Evolutionary conservation across 2,113 vertebrate genomes (phyloP).

Genomic region (Notiomystis cincta): DNA sequence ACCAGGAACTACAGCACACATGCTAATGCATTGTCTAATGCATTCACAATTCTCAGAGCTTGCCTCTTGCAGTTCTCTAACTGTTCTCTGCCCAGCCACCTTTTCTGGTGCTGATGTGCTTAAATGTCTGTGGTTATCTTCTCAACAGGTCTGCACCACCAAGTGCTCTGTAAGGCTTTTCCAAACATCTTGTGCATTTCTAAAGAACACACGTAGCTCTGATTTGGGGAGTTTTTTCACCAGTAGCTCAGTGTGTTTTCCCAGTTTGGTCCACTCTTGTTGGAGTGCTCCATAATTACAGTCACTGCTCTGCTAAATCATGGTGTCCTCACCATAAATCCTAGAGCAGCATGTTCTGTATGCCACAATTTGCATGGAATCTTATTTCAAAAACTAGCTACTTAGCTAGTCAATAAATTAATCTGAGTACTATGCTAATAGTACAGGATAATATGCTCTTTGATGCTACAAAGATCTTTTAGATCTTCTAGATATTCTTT

Average conservation of each 20-base stretch:
- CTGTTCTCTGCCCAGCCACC: not conserved
- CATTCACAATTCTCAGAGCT: not conserved
- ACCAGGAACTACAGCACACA: not conserved
- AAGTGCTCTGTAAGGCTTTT: not conserved
- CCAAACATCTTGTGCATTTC: not conserved
- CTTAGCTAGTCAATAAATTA: not conserved
- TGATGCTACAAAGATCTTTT: not conserved
- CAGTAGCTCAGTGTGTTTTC: not conserved
- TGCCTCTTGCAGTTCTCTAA: not conserved
- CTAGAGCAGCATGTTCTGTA: not conserved
- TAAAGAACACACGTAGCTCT: not conserved
- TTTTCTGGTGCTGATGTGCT: not conserved
- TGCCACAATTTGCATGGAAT: not conserved
- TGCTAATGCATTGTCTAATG: rapidly evolving
- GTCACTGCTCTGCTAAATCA: rapidly evolving
- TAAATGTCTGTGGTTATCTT: not conserved
- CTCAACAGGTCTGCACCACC: not conserved
- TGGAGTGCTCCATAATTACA: not conserved
- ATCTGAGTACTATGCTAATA: not conserved
- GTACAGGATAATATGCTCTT: not conserved
- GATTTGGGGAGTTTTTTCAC: not conserved
- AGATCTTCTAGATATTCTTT: not conserved
- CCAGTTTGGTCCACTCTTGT: not conserved
- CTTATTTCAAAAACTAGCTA: not conserved
- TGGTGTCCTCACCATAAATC: not conserved